Evolutionary conservation across 2,888 invertebrate genomes (phyloP), one percentile per base, ranked within the genome.

Genomic region (Megamerina dolium): DNA sequence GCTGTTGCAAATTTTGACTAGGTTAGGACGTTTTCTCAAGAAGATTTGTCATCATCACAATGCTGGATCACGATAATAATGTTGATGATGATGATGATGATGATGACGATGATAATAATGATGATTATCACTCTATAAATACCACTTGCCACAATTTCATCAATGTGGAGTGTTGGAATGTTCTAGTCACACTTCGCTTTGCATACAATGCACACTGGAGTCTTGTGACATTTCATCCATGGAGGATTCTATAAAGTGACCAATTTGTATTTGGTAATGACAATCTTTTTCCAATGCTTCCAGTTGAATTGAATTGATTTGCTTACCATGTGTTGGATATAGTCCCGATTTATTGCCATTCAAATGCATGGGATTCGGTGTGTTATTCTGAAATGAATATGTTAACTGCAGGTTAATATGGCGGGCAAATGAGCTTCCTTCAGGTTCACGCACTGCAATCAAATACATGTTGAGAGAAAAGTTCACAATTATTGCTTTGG

Each of bases 351-450:
- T 72, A 54, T 59, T 70, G 58, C 70, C 70, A 59, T 68, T 70
- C 59, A 70, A 57, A 57, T 70, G 71, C 63, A 72, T 66, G 49
- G 68, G 54, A 54, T 68, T 70, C 55, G 67, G 82, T 37, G 79
- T 77, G 66, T 85, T 86, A 75, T 87, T 85, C 77, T 87, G 87
- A 75, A 88, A 88, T 54, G 88, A 88, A 72, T 89, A 89, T 35
- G 88, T 88, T 64, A 89, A 79, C 74, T 88, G 88, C 55, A 89
- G 79, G 75, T 89, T 89, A 75, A 89, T 88, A 67, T 87, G 87
- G 61, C 87, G 78, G 54, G 87, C 83, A 75, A 87, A 88, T 72
- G 79, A 79, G 74, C 78, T 68, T 68, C 78, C 77, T 58, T 85
- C 84, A 48, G 75, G 66, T 56, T 85, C 85, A 55, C 84, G 76